Percentiles rank a stretch among this genome's conserved stretches.
Evolutionary conservation across 2,888 invertebrate species (phyloP).

Genomic region (Troilus luridus): DNA sequence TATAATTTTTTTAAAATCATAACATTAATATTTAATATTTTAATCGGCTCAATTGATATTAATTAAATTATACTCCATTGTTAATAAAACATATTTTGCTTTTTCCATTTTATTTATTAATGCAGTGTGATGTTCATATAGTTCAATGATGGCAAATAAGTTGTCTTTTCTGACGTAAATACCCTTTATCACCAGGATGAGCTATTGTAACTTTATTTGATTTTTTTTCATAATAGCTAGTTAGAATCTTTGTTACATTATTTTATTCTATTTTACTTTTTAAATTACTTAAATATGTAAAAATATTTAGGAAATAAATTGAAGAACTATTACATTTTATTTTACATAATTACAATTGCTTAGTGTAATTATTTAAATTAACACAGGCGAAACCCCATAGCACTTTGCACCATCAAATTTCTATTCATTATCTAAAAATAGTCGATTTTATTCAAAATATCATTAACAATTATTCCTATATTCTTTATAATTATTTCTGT

Average conservation of each 20-base stretch:
- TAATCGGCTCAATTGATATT: background rate
- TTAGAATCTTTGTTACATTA: background rate
- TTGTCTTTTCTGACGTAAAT: background rate
- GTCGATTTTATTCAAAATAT: slow-evolving; percentile 45
- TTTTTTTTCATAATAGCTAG: background rate
- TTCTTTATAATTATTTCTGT: slow-evolving; percentile 5
- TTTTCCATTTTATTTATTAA: background rate
- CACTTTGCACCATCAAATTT: slow-evolving; percentile 24
- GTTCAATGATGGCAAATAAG: background rate
- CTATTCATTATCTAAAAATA: slow-evolving; percentile 31
- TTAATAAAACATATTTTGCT: background rate
- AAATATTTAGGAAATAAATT: slow-evolving; percentile 38
- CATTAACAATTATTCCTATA: slow-evolving; percentile 31
- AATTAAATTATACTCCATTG: background rate
- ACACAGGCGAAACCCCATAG: background rate
- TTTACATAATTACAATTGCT: background rate
- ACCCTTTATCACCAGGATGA: background rate
- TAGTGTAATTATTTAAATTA: slow-evolving; percentile 17
- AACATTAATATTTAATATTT: background rate
- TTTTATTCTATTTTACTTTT: background rate
- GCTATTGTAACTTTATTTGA: background rate
- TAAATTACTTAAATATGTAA: background rate
- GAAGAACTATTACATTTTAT: background rate
- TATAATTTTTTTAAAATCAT: too few species aligned
- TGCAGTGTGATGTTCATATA: background rate